Evolutionary conservation across 2,797 vertebrate species (phyloP).

Genomic region (Platalea minor): DNA sequence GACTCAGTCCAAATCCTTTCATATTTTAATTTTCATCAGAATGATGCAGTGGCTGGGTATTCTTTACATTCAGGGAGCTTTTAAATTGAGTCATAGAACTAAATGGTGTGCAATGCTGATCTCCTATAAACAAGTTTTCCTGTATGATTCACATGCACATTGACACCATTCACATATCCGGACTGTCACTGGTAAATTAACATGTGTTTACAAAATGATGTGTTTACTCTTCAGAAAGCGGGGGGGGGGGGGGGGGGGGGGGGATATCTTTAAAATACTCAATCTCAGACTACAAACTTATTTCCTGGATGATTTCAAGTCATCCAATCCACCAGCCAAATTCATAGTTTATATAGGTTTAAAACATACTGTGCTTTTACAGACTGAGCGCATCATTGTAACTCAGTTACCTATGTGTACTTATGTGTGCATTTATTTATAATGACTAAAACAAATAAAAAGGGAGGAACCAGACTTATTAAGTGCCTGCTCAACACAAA

Average conservation of each 20-base stretch:
- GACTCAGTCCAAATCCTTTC: not conserved
- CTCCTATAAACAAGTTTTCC: not conserved
- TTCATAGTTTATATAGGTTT: not conserved
- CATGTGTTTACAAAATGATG: not conserved
- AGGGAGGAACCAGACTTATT: not conserved
- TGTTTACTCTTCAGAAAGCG: not conserved
- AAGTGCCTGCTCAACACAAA: not conserved
- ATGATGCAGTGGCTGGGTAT: not conserved
- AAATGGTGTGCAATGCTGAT: not conserved
- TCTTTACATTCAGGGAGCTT: not conserved
- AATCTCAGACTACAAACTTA: not conserved
- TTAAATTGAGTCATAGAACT: not conserved
- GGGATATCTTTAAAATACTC: not conserved
- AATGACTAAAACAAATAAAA: not conserved
- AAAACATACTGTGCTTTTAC: not conserved
- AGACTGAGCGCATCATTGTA: not conserved
- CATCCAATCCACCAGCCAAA: not conserved
- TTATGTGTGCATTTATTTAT: not conserved
- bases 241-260: not conserved
- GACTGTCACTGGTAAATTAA: not conserved
- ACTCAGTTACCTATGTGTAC: not conserved
- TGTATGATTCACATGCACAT: not conserved
- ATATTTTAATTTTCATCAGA: not conserved
- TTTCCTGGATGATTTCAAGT: not conserved
- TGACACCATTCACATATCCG: fast-evolving